These are phyloP conservation scores for Rhogogaster chlorosoma DNA, from an alignment of 2,888 invertebrate genomes.

Conservation along the genomic window DNA sequence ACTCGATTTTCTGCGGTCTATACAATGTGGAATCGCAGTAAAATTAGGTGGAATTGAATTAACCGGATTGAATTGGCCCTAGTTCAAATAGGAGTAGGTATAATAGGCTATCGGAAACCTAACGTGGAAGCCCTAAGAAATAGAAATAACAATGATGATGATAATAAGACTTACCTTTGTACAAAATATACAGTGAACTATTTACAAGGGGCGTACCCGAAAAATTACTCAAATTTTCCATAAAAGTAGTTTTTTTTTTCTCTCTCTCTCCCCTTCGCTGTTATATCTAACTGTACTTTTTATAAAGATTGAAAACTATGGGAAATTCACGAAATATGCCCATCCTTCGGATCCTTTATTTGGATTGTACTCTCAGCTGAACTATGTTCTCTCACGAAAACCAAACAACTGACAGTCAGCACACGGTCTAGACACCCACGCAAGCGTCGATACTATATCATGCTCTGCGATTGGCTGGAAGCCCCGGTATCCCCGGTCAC, in stretches of 20 bases:
- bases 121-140: background rate
- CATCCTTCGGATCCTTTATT: constrained; percentile 59
- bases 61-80: background rate
- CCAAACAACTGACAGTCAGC: constrained; percentile 43
- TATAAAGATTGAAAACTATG: constrained; percentile 70
- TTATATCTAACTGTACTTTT: constrained; percentile 66
- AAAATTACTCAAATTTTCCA: constrained; percentile 31
- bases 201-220: constrained; percentile 49
- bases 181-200: constrained; percentile 48
- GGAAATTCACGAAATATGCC: constrained; percentile 71
- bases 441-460: constrained; percentile 43
- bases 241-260: constrained; percentile 29
- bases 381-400: constrained; percentile 37
- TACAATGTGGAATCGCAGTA: background rate
- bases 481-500: background rate
- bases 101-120: background rate
- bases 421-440: constrained; percentile 34
- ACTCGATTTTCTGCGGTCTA: background rate
- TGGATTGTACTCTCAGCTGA: background rate
- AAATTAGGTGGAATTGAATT: background rate
- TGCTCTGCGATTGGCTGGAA: background rate
- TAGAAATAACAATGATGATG: background rate
- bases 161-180: constrained; percentile 45
- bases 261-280: background rate
- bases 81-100: background rate